Percentiles rank a stretch among this genome's conserved stretches.
Conservation (phyloP, 2,888 invertebrate species). For the Penaeus monodon region DNA sequence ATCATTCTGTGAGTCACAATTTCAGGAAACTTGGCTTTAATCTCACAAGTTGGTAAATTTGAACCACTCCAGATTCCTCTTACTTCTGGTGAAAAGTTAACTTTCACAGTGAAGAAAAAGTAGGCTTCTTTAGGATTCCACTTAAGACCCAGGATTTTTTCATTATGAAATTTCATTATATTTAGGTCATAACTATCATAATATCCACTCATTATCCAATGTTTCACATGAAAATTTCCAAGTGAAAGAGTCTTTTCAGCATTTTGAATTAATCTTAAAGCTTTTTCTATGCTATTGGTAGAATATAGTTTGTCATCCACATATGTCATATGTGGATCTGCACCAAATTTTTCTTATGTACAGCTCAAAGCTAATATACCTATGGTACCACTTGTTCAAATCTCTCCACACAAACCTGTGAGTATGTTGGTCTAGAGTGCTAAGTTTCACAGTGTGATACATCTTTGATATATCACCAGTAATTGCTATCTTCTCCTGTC, state of each 20-base stretch:
- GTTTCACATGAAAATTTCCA: constrained; percentile 28
- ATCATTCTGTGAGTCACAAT: constrained; percentile 31
- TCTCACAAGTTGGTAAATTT: neutral
- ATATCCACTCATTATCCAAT: constrained; percentile 23
- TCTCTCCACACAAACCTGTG: constrained; percentile 45
- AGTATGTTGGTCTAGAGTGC: constrained; percentile 15
- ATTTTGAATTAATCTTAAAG: neutral
- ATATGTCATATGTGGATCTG: constrained; percentile 1
- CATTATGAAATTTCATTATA: neutral
- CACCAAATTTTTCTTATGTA: constrained; percentile 15
- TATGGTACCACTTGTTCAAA: constrained; percentile 24
- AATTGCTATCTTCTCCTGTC: constrained; percentile 21
- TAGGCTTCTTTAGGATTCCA: constrained; percentile 29
- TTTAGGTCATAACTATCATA: neutral
- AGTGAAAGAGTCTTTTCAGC: neutral
- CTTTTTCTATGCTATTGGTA: neutral
- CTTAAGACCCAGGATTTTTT: constrained; percentile 32
- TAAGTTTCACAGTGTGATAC: constrained; percentile 14
- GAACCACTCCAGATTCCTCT: neutral
- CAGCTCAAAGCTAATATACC: constrained; percentile 9
- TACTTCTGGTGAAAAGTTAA: constrained; percentile 26
- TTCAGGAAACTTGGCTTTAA: neutral
- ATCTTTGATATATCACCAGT: constrained; percentile 33
- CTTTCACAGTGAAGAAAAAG: constrained; percentile 16
- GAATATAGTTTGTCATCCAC: constrained; percentile 33